These are phyloP conservation scores for Helostoma temminkii DNA, from an alignment of 2,797 vertebrate genomes.

Conservation along the genomic window DNA sequence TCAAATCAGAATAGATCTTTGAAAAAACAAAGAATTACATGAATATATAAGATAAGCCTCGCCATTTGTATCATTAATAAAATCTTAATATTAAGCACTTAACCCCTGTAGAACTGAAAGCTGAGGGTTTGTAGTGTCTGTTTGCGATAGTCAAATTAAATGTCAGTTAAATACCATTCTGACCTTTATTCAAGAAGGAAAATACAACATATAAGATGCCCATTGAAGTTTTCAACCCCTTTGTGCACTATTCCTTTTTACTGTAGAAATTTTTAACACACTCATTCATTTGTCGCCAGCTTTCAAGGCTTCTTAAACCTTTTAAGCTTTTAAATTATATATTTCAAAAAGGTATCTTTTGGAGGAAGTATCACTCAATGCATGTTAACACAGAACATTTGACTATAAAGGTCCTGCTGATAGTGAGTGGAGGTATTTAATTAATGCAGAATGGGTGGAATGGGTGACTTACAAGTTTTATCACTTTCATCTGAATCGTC, in stretches of 20 bases:
- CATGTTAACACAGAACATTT: conserved; percentile 16
- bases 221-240: background rate
- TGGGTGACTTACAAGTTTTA: conserved; percentile 88
- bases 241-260: conserved; percentile 13
- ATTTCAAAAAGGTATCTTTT: conserved; percentile 10
- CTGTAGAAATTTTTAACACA: background rate
- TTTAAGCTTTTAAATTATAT: conserved; percentile 7
- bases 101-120: background rate
- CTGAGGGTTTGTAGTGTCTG: background rate
- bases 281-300: background rate
- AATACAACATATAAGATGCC: background rate
- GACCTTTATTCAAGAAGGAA: background rate
- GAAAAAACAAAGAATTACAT: no score
- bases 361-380: conserved; percentile 13
- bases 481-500: conserved; percentile 91
- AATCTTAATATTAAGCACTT: background rate
- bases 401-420: conserved; percentile 2
- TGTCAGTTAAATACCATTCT: background rate
- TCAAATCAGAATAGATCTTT: no score
- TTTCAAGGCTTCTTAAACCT: conserved; percentile 30
- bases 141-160: background rate
- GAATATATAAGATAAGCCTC: no score
- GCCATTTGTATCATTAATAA: no score
- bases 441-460: conserved; percentile 65
- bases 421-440: conserved; percentile 20